Conservation (phyloP, 2,797 vertebrate species). For the Syndactyla subalaris region DNA sequence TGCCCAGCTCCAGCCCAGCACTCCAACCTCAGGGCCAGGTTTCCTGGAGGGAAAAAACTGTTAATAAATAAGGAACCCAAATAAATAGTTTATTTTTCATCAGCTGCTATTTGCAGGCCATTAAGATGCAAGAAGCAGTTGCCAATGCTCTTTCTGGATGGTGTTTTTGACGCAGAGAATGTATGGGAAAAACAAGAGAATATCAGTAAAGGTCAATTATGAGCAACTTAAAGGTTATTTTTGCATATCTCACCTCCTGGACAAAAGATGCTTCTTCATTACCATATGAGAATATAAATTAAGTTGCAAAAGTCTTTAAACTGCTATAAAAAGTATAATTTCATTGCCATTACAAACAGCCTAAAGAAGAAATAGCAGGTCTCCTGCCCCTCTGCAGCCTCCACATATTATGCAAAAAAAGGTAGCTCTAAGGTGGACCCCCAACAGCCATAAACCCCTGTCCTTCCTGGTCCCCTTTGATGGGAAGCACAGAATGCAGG, state of each 20-base stretch:
- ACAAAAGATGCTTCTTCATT: constrained; percentile 75
- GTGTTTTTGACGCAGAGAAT: constrained; percentile 41
- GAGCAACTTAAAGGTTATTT: constrained; percentile 79
- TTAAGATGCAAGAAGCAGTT: constrained; percentile 2
- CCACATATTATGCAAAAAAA: background rate
- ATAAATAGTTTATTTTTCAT: background rate
- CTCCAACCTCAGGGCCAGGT: background rate
- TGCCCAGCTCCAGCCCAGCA: background rate
- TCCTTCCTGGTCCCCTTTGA: fast-evolving
- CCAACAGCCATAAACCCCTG: background rate
- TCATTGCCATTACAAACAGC: constrained; percentile 22
- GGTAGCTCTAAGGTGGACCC: background rate
- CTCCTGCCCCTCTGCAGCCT: background rate
- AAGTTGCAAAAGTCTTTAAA: constrained; percentile 67
- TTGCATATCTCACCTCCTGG: constrained; percentile 79
- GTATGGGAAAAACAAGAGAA: constrained; percentile 53
- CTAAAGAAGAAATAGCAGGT: background rate
- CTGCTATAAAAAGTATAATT: constrained; percentile 48
- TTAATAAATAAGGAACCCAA: background rate
- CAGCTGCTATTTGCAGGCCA: background rate
- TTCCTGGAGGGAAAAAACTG: background rate
- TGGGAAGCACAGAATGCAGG: background rate
- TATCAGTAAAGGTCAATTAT: constrained; percentile 80
- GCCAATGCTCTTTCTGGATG: background rate
- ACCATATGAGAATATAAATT: constrained; percentile 70